Conservation (phyloP, 2,797 vertebrate genomes). For the Pelodytes ibericus region DNA sequence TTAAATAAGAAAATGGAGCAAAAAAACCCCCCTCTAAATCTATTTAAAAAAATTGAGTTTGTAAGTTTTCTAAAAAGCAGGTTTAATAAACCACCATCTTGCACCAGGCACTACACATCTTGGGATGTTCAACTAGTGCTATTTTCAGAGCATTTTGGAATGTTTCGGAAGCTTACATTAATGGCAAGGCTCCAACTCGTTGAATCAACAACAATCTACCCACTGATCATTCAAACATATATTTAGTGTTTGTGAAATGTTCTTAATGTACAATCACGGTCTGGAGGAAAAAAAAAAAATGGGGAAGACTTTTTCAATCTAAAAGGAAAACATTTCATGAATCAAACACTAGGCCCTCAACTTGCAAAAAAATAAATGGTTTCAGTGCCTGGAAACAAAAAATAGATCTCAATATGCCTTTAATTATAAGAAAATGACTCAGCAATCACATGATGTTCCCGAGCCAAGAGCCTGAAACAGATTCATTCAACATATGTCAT, state of each 20-base stretch:
- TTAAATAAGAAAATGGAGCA: too few relatives aligned
- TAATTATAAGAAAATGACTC: constrained; percentile 67
- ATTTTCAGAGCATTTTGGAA: neutral
- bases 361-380: constrained; percentile 52
- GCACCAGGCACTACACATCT: neutral
- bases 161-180: neutral
- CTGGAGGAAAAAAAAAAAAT: neutral
- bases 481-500: constrained; percentile 57
- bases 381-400: constrained; percentile 65
- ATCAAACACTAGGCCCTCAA: constrained; percentile 16
- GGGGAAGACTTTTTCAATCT: neutral
- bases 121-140: neutral
- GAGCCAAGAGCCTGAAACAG: constrained; percentile 59
- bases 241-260: constrained; percentile 26
- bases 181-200: constrained; percentile 15
- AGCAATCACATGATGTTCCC: constrained; percentile 64
- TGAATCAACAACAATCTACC: constrained; percentile 20
- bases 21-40: too few relatives aligned
- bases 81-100: neutral
- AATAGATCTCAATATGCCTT: constrained; percentile 59
- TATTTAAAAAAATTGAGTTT: too few relatives aligned
- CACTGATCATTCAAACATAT: constrained; percentile 15
- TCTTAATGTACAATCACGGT: constrained; percentile 23
- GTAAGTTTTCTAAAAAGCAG: neutral
- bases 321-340: constrained; percentile 43